Base-by-base conservation (phyloP, 2,113 vertebrate species). In the Syrmaticus mikado region DNA sequence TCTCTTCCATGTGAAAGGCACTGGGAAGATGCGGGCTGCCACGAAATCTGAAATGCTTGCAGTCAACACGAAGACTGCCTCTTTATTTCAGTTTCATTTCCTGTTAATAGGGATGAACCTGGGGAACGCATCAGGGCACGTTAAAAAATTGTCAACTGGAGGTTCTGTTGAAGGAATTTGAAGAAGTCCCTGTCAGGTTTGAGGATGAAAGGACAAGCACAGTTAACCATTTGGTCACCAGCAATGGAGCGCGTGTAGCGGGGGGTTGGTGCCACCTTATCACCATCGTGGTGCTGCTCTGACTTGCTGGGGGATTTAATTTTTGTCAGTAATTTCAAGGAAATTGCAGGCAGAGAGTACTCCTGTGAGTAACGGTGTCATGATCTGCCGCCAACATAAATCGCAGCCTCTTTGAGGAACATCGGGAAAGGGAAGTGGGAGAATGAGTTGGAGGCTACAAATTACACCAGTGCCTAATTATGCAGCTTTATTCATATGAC, bases 11-110 rank as follows among this genome's bases (percentile, higher is more conserved):
- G 58, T 92, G 93, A 96, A 94, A 98, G 95, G 73, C 94, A 82
- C 85, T 66, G 87, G 66, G 91, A 94, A 97, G 95, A 95, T 81
- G 18, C 5, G 1, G 86, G 86, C 93, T 97, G 96, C 94, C 95
- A 94, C 97, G 96, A 97, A 97, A 96, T 96, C 95, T 97, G 95
- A 94, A 96, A 96, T 94, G 97, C 90, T 64, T 89, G 91, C 96
- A 98, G 96, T 97, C 97, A 97, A 88, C 89, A 89, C 8, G 38
- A 81, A 90, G 82, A 96, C 90, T 8, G 6, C 88, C 96, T 97
- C 89, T 93, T 95, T 92, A 93, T 93, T 97, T 77, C 79, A 86
- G 62, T 95, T 97, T 95, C 93, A 84, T 97, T 97, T 97, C 86
- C 89, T 96, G 89, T 97, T 94, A 83, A 81, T 82, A 77, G 67